Evolutionary conservation across 2,797 vertebrate genomes (phyloP), one percentile per base, ranked within the genome.

Genomic region (Scolopax rusticola): DNA sequence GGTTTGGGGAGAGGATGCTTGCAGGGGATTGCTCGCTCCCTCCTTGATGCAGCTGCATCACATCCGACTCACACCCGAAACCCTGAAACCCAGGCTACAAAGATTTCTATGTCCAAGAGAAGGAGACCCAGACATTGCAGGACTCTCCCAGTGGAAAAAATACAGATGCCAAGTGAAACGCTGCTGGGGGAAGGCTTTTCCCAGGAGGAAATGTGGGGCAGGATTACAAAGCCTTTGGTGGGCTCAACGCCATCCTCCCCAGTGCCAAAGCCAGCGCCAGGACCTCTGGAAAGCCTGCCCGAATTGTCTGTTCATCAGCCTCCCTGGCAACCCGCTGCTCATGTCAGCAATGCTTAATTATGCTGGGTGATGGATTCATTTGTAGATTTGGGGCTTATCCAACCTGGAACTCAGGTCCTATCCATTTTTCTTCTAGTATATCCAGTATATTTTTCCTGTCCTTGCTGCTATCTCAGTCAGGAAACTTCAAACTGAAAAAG

Each of bases 101-200:
- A 65, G 24, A 27, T 1, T 40, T n/a, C 1, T 1, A 3, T 2
- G 18, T 12, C 56, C 33, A 16, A 53, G 38, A 48, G 7, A 2
- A n/a, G n/a, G 21, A 56, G 38, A 59, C 27, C 25, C 1, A 0
- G 3, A 5, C 1, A 0, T 24, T 2, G 23, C 56, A 25, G 45
- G 36, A 32, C 16, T 12, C 18, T 74, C 43, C 43, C 4, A 0
- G 25, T 16, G 36, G 36, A 27, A 59, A n/a, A 73, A 36, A 6
- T 1, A 2, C 21, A n/a, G 84, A 19, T 1, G 5, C 21, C 1
- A 2, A 54, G 14, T 0, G 2, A 50, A 50, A 28, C 2, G 1
- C 13, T 27, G 19, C 36, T 36, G 41, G 3, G 3, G 7, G 48
- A 28, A 9, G 9, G 25, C 33, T 71, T 65, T 82, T 90, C 76